Base-by-base conservation (phyloP, 2,797 vertebrate species). In the Rallus crepitans region DNA sequence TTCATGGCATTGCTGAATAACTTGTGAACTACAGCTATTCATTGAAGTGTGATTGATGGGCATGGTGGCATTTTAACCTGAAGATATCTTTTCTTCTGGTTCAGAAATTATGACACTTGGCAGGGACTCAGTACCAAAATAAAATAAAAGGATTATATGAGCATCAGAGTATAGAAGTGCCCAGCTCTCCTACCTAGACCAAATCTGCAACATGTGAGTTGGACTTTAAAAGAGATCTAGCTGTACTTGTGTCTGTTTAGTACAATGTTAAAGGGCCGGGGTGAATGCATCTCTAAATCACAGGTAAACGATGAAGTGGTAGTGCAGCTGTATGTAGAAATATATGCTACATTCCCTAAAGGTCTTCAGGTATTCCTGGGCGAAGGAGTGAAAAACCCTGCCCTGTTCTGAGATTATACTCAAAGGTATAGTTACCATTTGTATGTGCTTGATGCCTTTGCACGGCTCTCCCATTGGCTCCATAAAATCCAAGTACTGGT, bases 31-130 rank as follows among this genome's bases (percentile, higher is more conserved):
- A 56, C 75, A 91, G 75, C 56, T 81, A 30, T 89, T 84, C 71
- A 83, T 1, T 92, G 89, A 90, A 95, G 70, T 82, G 78, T 96
- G 93, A 95, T 81, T 95, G 95, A 97, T 91, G 56, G 69, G 65
- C 60, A 89, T 39, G 27, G 81, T 95, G 94, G 83, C 95, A 94
- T 95, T 96, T 97, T 94, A 95, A 96, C 94, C 94, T 71, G 61
- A 94, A 95, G 89, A 78, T 91, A 89, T 91, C 84, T 95, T 95
- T 92, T 95, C 69, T 96, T 95, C 89, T 90, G 84, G 65, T 94
- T 97, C 92, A 94, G 72, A 94, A 91, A 87, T 87, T 83, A 80
- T 64, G 61, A 77, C n/a, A 59, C 48, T 96, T 94, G 89, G 82
- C 77, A 87, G 72, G 53, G 64, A 71, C 45, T 96, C 63, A 81